phyloP scores from a whole-genome alignment of 2,888 invertebrate species.

The Stenichneumon culpator region DNA sequence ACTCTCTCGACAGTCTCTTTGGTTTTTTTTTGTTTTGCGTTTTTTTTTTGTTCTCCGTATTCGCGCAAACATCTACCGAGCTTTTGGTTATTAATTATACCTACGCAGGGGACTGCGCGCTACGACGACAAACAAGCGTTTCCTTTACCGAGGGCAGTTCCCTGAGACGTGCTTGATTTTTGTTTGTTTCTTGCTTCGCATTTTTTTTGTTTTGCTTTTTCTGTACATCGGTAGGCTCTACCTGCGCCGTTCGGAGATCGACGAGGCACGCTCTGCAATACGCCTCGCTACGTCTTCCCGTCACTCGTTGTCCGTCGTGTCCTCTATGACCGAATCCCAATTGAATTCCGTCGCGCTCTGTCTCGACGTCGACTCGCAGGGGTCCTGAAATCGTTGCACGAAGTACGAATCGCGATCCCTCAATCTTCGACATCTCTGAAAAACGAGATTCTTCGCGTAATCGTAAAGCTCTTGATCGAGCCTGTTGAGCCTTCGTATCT shows the following conservation, averaged over 20 bases:
- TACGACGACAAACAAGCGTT: slow-evolving; percentile 69
- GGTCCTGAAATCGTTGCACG: slow-evolving; percentile 92
- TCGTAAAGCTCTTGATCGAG: slow-evolving; percentile 97
- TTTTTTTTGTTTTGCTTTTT: slow-evolving; percentile 58
- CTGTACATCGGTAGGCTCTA: slow-evolving; percentile 25
- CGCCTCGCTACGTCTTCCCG: slow-evolving; percentile 70
- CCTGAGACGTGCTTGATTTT: slow-evolving; percentile 69
- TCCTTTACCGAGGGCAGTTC: slow-evolving; percentile 70
- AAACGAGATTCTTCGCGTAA: slow-evolving; percentile 95
- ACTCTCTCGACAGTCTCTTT: slow-evolving; percentile 76
- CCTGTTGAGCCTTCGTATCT: slow-evolving; percentile 93
- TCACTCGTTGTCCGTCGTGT: slow-evolving; percentile 86
- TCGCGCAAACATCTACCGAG: slow-evolving; percentile 73
- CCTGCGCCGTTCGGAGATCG: background rate
- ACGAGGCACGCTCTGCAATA: background rate
- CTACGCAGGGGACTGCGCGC: slow-evolving; percentile 61
- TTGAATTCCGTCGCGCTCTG: slow-evolving; percentile 94
- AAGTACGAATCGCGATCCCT: slow-evolving; percentile 94
- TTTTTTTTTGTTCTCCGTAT: slow-evolving; percentile 67
- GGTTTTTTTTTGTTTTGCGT: slow-evolving; percentile 54
- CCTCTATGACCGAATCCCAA: slow-evolving; percentile 94
- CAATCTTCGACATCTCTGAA: slow-evolving; percentile 93
- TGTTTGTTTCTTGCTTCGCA: background rate
- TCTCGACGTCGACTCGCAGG: slow-evolving; percentile 92
- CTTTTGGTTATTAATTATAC: slow-evolving; percentile 72